Conservation (phyloP, 2,113 vertebrate species). For the Crotalus helleri region DNA sequence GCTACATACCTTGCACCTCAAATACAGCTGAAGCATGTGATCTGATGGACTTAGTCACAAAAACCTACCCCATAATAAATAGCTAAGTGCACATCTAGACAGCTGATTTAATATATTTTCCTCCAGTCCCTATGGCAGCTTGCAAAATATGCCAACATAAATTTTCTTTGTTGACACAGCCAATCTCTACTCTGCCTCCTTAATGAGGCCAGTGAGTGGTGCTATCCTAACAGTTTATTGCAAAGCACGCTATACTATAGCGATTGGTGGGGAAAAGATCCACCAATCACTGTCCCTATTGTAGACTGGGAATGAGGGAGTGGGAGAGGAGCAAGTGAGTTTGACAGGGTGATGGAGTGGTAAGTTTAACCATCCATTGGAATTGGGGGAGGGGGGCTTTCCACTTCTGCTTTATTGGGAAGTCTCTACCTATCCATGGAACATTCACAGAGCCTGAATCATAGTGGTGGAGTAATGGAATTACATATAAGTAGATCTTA, state of each 20-base stretch:
- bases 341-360: not conserved
- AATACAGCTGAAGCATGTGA: not conserved
- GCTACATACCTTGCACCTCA: not conserved
- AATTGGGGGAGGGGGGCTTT: not conserved
- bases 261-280: not conserved
- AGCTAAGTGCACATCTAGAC: not conserved
- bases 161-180: not conserved
- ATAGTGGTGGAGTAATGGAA: not conserved
- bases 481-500: not conserved
- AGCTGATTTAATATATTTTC: not conserved
- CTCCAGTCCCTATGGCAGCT: not conserved
- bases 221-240: not conserved
- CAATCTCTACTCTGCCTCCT: not conserved
- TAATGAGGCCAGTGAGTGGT: not conserved
- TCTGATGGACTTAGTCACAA: not conserved
- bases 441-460: not conserved
- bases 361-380: not conserved
- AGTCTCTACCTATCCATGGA: not conserved
- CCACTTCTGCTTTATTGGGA: not conserved
- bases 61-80: not conserved
- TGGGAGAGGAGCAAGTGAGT: not conserved
- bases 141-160: not conserved
- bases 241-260: not conserved
- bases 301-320: not conserved
- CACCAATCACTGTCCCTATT: not conserved